These are phyloP conservation scores for Lagenorhynchus albirostris DNA, from an alignment of 2,113 vertebrate species.

Conservation along the genomic window DNA sequence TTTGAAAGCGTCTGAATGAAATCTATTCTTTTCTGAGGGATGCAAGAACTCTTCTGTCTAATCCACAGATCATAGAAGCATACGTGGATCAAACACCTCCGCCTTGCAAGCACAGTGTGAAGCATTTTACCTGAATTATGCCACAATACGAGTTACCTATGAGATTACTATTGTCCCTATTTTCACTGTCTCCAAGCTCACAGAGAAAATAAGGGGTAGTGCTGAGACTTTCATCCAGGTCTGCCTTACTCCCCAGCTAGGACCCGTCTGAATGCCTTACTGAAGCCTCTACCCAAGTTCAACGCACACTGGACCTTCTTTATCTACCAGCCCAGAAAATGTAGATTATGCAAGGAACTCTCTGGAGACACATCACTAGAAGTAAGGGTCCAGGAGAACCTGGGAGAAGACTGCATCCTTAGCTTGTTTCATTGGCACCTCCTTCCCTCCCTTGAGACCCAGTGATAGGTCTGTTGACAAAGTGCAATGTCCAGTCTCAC, in stretches of 20 bases:
- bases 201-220: not conserved
- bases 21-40: not conserved
- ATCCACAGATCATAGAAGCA: not conserved
- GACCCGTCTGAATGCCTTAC: not conserved
- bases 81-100: not conserved
- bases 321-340: not conserved
- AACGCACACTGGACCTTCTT: no score
- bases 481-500: not conserved
- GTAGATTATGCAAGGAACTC: not conserved
- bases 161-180: fast-evolving
- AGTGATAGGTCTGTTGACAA: not conserved
- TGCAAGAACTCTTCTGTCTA: not conserved
- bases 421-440: not conserved
- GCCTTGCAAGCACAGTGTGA: not conserved
- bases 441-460: not conserved
- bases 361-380: not conserved
- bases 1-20: not conserved
- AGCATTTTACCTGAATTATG: not conserved
- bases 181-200: not conserved
- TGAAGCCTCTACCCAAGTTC: not conserved
- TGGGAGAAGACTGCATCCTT: not conserved
- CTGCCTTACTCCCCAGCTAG: not conserved
- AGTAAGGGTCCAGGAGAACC: not conserved
- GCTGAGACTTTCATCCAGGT: not conserved
- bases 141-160: not conserved